Evolutionary conservation across 2,888 invertebrate species (phyloP).

Genomic region (Metalampra italica): DNA sequence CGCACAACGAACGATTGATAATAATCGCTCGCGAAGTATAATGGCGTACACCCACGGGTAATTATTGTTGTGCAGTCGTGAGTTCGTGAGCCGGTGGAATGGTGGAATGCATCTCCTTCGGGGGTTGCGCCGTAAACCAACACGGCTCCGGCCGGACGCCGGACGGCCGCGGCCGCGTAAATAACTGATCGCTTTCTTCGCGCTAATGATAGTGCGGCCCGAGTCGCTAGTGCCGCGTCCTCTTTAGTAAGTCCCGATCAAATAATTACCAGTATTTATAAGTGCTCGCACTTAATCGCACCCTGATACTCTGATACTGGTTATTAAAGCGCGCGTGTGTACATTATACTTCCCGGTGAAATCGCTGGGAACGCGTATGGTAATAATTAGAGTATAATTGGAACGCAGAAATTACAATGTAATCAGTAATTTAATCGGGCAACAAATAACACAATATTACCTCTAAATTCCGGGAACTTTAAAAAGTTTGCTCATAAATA

Average conservation of each 20-base stretch:
- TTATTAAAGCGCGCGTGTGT: conserved; percentile 50
- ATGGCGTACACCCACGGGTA: conserved; percentile 79
- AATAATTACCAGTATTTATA: conserved; percentile 74
- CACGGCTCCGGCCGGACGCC: conserved; percentile 45
- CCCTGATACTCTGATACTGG: conserved; percentile 46
- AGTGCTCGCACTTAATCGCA: conserved; percentile 63
- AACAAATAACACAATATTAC: conserved; percentile 27
- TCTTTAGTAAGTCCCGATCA: conserved; percentile 68
- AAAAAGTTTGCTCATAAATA: background rate
- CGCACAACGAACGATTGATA: conserved; percentile 73
- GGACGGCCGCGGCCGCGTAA: conserved; percentile 58
- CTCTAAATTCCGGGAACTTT: background rate
- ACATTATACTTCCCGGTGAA: conserved; percentile 51
- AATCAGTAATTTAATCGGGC: conserved; percentile 15
- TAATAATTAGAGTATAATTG: conserved; percentile 51
- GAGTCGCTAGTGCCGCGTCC: conserved; percentile 49
- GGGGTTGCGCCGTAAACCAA: conserved; percentile 77
- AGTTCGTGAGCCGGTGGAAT: conserved; percentile 75
- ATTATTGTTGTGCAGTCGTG: conserved; percentile 78
- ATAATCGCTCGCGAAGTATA: conserved; percentile 78
- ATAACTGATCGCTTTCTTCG: conserved; percentile 74
- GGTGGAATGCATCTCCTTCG: conserved; percentile 78
- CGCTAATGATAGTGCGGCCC: conserved; percentile 74
- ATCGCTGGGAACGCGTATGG: conserved; percentile 44
- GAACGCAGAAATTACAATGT: conserved; percentile 24